Percentiles rank a stretch among this genome's conserved stretches.
These are phyloP conservation scores for Synanthedon formicaeformis DNA, from an alignment of 2,888 invertebrate genomes.

Conservation along the genomic window DNA sequence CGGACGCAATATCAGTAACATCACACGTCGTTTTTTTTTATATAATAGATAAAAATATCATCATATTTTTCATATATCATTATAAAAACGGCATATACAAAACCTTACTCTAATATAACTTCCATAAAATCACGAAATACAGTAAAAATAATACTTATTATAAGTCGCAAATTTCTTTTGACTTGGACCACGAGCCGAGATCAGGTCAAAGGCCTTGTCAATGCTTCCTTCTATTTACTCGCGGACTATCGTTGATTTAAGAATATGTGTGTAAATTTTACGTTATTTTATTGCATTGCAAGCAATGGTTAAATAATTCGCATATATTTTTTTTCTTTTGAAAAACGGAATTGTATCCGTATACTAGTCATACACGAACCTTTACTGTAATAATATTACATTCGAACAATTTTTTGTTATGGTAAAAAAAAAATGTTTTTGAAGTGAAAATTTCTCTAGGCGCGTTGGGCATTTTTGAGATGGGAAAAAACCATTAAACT, in stretches of 20 bases:
- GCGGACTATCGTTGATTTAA: not conserved
- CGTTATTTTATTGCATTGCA: not conserved
- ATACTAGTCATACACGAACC: too few relatives aligned
- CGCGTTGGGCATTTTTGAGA: too few relatives aligned
- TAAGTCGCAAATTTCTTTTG: not conserved
- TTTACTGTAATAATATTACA: too few relatives aligned
- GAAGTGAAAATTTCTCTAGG: too few relatives aligned
- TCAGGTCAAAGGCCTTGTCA: constrained; percentile 41
- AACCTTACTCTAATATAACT: not conserved
- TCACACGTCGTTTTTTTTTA: too few relatives aligned
- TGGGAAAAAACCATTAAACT: too few relatives aligned
- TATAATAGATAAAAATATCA: not conserved
- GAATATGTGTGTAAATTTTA: not conserved
- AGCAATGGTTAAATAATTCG: not conserved
- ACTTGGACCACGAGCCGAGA: constrained; percentile 9
- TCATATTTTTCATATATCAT: not conserved
- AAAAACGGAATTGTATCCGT: too few relatives aligned
- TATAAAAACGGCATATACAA: not conserved
- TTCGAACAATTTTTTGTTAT: too few relatives aligned
- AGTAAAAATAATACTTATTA: not conserved
- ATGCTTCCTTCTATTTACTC: constrained; percentile 13
- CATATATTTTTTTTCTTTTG: too few relatives aligned
- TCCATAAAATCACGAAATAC: not conserved
- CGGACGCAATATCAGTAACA: too few relatives aligned
- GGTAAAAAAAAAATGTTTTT: too few relatives aligned